Percentiles rank a stretch among this genome's conserved stretches.
These are phyloP conservation scores for Microctenopoma steveboyesi DNA, from an alignment of 2,797 vertebrate genomes.

Conservation along the genomic window DNA sequence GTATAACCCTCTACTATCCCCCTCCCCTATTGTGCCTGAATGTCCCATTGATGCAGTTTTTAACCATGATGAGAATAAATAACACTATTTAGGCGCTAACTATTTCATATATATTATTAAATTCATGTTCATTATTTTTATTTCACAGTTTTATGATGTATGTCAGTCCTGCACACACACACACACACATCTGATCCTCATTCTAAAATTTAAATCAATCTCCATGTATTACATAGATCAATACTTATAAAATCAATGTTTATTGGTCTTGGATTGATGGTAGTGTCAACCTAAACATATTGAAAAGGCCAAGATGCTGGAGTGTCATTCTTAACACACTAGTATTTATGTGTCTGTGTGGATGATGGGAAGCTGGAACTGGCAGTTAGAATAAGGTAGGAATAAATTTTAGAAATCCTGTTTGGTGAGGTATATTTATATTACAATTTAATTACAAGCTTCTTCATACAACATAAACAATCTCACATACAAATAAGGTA, in stretches of 20 bases:
- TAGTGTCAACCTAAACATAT: constrained; percentile 55
- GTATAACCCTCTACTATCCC: no score
- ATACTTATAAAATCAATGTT: constrained; percentile 60
- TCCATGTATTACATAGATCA: constrained; percentile 31
- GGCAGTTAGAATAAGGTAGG: constrained; percentile 9
- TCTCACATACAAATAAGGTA: no score
- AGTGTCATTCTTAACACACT: constrained; percentile 35
- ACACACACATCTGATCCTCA: constrained; percentile 10
- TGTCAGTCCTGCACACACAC: constrained; percentile 1
- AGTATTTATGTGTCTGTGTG: constrained; percentile 49
- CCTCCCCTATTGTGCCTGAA: no score
- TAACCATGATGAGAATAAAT: no score
- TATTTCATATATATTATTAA: no score
- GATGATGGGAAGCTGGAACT: constrained; percentile 10
- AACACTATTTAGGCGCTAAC: no score
- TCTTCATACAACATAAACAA: neutral
- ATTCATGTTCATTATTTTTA: neutral
- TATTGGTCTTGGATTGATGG: constrained; percentile 56
- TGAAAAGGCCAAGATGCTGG: constrained; percentile 48
- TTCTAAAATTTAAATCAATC: constrained; percentile 49
- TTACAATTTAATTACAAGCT: neutral
- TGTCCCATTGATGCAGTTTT: no score
- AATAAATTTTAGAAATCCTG: constrained; percentile 1
- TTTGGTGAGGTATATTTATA: neutral
- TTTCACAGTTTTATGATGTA: neutral